Evolutionary conservation across 2,113 vertebrate genomes (phyloP), one percentile per base, ranked within the genome.

Genomic region (Montifringilla adamsi): DNA sequence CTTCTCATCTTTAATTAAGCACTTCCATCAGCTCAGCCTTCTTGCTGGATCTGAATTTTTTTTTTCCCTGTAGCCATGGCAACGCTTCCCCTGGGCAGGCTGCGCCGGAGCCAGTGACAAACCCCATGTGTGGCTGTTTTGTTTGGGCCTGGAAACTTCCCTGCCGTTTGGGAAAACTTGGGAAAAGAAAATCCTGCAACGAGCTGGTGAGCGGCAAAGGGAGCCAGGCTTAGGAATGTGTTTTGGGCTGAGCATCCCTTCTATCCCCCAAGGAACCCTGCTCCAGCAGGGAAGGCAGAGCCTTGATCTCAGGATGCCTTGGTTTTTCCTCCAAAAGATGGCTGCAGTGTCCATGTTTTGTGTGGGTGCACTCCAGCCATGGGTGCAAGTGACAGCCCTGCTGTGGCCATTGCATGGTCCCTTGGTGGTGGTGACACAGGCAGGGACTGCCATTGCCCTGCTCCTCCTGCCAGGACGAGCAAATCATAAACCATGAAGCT

Each of bases 1-100:
- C 86, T 85, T 86, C 89, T 95, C 83, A 88, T 93, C 95, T 95
- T 94, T 96, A 95, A 95, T 95, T 93, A 90, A 95, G 90, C 69
- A 62, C 55, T 84, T 95, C 81, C 39, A 44, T 60, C 17, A 13
- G 83, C 74, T 22, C 19, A 77, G 69, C 68, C 70, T 77, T 70
- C 75, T 79, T 6, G 4, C 79, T 63, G 50, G 69, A 89, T 55
- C 62, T 23, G 50, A 74, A 27, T 66, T 78, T 86, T 6, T 80
- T 80, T 73, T 20, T 5, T 1, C 41, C 41, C 39, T 0, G 88
- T 95, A 96, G 91, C 92, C 89, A 66, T 89, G 92, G 87, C 64
- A 95, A 97, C 31, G 1, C 63, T 79, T 94, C 84, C 84, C 66
- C 70, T 69, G 73, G 94, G 72, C 77, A 69, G 72, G 46, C 72